These are phyloP conservation scores for Perithous albicinctus DNA, from an alignment of 2,888 invertebrate genomes.

Conservation along the genomic window DNA sequence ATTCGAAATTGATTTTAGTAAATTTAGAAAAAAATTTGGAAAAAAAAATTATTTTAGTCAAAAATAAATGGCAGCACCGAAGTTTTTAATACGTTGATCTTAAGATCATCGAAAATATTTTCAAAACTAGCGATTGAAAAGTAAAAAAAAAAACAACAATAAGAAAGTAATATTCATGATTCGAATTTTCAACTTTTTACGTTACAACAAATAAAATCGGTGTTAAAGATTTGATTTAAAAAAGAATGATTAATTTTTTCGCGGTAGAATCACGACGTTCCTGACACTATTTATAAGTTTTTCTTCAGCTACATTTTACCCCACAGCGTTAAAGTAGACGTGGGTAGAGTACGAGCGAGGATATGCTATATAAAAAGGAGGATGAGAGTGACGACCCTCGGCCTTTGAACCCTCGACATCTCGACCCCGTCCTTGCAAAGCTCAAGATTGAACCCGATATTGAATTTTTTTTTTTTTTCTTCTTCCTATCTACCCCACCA, in stretches of 20 bases:
- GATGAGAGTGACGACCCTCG: slow-evolving; percentile 67
- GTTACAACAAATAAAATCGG: not conserved
- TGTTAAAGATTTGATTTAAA: not conserved
- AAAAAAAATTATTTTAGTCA: no score
- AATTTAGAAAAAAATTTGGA: no score
- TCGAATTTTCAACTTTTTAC: not conserved
- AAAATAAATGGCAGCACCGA: no score
- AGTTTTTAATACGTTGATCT: no score
- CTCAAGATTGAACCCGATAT: slow-evolving; percentile 76
- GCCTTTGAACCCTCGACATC: slow-evolving; percentile 71
- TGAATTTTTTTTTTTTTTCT: slow-evolving; percentile 74
- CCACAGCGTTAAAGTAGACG: slow-evolving; percentile 31
- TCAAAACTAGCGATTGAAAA: no score
- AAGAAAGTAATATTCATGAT: no score
- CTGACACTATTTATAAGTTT: slow-evolving; percentile 49
- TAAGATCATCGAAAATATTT: no score
- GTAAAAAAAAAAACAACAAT: no score
- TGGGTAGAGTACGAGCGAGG: slow-evolving; percentile 9
- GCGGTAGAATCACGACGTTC: slow-evolving; percentile 24
- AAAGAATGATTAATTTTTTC: slow-evolving; percentile 12
- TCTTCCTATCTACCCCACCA: not conserved
- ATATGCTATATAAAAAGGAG: slow-evolving; percentile 34
- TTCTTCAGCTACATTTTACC: not conserved
- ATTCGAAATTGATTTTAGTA: no score
- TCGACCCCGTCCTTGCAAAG: slow-evolving; percentile 70